A percentile compares a stretch with the other conserved stretches of the same genome.
Evolutionary conservation across 2,797 vertebrate genomes (phyloP).

Genomic region (Labeo calbasu): DNA sequence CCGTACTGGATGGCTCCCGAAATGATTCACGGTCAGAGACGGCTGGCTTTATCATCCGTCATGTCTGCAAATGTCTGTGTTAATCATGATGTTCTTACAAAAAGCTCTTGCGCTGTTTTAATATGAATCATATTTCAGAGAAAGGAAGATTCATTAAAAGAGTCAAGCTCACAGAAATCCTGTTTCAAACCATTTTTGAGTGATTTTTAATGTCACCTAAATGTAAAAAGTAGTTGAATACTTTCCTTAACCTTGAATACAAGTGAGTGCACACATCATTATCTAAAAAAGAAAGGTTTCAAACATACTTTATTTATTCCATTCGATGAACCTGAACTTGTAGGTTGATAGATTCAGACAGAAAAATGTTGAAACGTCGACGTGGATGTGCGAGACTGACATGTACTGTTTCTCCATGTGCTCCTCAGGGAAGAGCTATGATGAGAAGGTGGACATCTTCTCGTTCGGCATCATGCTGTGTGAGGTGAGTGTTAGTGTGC

Average conservation of each 20-base stretch:
- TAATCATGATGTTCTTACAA: not conserved
- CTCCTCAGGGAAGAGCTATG: conserved; percentile 89
- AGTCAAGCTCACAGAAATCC: not conserved
- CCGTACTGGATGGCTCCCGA: conserved; percentile 99
- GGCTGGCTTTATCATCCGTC: rapidly evolving
- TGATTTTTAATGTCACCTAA: not conserved
- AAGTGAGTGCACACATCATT: not conserved
- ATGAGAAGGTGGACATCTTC: conserved; percentile 97
- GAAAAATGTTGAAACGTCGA: not conserved
- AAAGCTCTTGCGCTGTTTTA: not conserved
- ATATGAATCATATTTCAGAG: not conserved
- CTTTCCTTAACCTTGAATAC: not conserved
- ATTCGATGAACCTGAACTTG: not conserved
- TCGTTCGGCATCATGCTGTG: conserved; percentile 98
- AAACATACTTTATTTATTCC: not conserved
- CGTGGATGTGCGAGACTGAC: conserved; percentile 70
- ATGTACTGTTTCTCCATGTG: conserved; percentile 12
- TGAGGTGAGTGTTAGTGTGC: conserved; percentile 82
- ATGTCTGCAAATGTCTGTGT: too few relatives aligned
- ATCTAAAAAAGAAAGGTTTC: not conserved
- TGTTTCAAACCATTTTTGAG: not conserved
- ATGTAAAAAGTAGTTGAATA: not conserved
- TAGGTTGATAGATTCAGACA: not conserved
- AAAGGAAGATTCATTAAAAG: not conserved
- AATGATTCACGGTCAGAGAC: conserved; percentile 92